Conservation (phyloP, 1,140 invertebrate genomes). For the Zaprionus camerounensis region DNA sequence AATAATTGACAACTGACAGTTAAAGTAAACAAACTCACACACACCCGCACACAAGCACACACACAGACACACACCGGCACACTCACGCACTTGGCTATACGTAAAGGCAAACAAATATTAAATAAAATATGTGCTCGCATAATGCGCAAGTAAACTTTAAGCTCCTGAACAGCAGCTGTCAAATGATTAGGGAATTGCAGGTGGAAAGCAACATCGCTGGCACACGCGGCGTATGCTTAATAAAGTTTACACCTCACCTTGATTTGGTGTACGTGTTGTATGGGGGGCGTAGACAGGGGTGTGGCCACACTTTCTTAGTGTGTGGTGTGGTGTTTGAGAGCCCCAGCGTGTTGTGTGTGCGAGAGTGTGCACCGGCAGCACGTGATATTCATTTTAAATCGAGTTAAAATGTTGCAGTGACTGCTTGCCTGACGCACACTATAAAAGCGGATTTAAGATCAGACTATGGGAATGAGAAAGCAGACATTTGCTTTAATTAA, state of each 20-base stretch:
- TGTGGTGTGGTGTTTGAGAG: not conserved
- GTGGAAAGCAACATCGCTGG: not conserved
- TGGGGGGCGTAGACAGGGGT: not conserved
- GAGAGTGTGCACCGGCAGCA: conserved; percentile 27
- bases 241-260: conserved; percentile 72
- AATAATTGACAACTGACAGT: conserved; percentile 81
- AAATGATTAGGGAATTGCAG: conserved; percentile 63
- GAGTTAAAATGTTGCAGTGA: conserved; percentile 8
- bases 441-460: conserved; percentile 18
- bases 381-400: conserved; percentile 68
- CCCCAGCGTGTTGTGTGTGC: conserved; percentile 4
- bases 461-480: not conserved
- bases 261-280: conserved; percentile 47
- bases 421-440: not conserved
- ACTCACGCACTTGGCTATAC: conserved; percentile 14
- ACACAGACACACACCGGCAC: not conserved
- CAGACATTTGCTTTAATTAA: conserved; percentile 1
- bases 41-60: conserved; percentile 7
- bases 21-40: conserved; percentile 65
- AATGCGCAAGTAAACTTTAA: conserved; percentile 65
- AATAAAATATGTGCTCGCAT: conserved; percentile 62
- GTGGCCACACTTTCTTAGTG: not conserved
- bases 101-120: conserved; percentile 62
- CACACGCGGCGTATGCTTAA: conserved; percentile 63
- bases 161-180: conserved; percentile 62